Conservation (phyloP, 2,113 vertebrate genomes). For the Archilochus colubris region DNA sequence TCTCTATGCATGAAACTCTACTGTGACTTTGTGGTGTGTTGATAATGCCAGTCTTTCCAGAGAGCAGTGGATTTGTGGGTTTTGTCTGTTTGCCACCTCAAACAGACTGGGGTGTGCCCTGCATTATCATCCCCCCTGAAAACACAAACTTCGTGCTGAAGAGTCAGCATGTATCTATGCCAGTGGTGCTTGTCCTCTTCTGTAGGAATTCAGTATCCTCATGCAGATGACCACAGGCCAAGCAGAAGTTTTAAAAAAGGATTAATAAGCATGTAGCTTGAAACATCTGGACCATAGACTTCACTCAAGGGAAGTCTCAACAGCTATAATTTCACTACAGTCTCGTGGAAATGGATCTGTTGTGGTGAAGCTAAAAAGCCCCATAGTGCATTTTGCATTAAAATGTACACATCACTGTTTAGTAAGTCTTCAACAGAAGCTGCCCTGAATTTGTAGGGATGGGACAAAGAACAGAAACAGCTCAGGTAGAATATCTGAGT, state of each 20-base stretch:
- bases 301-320: neutral
- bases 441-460: neutral
- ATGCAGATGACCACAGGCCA: neutral
- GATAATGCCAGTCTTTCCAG: neutral
- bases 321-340: neutral
- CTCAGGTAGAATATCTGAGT: neutral
- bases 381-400: neutral
- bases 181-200: neutral
- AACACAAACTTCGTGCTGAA: neutral
- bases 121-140: neutral
- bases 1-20: neutral
- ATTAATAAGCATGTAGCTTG: neutral
- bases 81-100: neutral
- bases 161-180: neutral
- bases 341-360: neutral
- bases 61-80: neutral
- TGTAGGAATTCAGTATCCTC: neutral
- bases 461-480: neutral
- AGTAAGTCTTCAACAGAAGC: neutral
- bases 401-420: neutral
- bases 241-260: neutral
- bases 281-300: neutral
- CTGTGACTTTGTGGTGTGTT: neutral
- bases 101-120: accelerated
- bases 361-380: neutral